These are phyloP conservation scores for Cavia aperea DNA, from an alignment of 2,113 vertebrate species.

Conservation along the genomic window DNA sequence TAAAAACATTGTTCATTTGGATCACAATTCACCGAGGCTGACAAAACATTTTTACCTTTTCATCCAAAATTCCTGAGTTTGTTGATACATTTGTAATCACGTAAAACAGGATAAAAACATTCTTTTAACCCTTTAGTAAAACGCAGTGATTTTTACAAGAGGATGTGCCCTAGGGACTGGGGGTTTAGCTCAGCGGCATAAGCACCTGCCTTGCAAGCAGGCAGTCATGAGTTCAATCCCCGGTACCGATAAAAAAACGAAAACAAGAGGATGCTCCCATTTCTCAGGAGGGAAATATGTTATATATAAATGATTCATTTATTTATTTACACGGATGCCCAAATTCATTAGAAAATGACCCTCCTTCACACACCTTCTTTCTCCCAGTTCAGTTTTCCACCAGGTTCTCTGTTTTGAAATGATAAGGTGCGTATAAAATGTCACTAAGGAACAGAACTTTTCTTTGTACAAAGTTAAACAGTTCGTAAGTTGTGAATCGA, in stretches of 20 bases:
- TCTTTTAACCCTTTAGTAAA: conserved; percentile 22
- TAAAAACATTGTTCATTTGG: conserved; percentile 51
- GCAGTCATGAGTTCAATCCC: too few species aligned
- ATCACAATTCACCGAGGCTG: conserved; percentile 43
- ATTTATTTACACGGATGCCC: background rate
- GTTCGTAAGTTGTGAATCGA: background rate
- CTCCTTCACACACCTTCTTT: background rate
- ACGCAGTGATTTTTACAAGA: conserved; percentile 1
- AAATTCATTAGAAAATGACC: conserved; percentile 8
- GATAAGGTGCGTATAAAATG: background rate
- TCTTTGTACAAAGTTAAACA: background rate
- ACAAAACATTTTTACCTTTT: conserved; percentile 58
- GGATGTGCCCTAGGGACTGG: background rate
- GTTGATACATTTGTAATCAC: conserved; percentile 27
- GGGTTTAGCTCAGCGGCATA: too few species aligned
- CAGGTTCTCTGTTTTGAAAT: background rate
- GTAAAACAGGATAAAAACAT: conserved; percentile 10
- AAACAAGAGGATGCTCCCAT: background rate
- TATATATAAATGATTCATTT: background rate
- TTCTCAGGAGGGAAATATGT: background rate
- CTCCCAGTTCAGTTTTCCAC: background rate
- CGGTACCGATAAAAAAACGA: too few species aligned
- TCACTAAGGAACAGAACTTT: background rate
- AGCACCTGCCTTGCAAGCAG: too few species aligned
- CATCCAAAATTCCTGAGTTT: conserved; percentile 47